Evolutionary conservation across 2,888 invertebrate species (phyloP).

Genomic region (Drosophila stalkeri): DNA sequence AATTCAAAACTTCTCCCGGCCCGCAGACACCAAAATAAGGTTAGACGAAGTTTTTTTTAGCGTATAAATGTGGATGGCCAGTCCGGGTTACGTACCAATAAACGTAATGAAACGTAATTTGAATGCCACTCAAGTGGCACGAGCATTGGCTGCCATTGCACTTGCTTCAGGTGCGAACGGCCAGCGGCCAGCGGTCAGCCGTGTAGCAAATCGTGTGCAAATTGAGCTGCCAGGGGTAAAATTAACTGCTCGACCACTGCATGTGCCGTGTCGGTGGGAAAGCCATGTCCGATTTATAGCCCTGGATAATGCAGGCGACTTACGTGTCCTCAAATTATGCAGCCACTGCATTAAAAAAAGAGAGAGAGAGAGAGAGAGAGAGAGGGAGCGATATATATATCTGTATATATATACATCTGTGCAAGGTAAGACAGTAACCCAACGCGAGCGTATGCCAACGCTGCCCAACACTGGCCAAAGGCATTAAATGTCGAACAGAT

Average conservation of each 20-base stretch:
- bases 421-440: background rate
- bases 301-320: conserved; percentile 78
- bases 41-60: conserved; percentile 13
- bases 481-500: conserved; percentile 74
- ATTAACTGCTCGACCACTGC: conserved; percentile 69
- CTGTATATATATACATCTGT: background rate
- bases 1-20: conserved; percentile 65
- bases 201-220: conserved; percentile 59
- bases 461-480: conserved; percentile 30
- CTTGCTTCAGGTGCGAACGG: conserved; percentile 30
- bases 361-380: too few relatives aligned
- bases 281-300: conserved; percentile 65
- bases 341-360: conserved; percentile 70
- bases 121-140: conserved; percentile 68
- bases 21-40: conserved; percentile 22
- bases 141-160: conserved; percentile 26
- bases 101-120: conserved; percentile 77
- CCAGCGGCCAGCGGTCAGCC: conserved; percentile 29
- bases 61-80: conserved; percentile 11
- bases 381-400: too few relatives aligned
- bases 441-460: background rate
- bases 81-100: conserved; percentile 57
- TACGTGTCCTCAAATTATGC: conserved; percentile 75
- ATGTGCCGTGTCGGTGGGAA: conserved; percentile 35
- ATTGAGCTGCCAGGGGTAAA: conserved; percentile 62